A percentile compares a stretch with the other conserved stretches of the same genome.
These are phyloP conservation scores for Tholera decimalis DNA, from an alignment of 2,888 invertebrate species.

Conservation along the genomic window DNA sequence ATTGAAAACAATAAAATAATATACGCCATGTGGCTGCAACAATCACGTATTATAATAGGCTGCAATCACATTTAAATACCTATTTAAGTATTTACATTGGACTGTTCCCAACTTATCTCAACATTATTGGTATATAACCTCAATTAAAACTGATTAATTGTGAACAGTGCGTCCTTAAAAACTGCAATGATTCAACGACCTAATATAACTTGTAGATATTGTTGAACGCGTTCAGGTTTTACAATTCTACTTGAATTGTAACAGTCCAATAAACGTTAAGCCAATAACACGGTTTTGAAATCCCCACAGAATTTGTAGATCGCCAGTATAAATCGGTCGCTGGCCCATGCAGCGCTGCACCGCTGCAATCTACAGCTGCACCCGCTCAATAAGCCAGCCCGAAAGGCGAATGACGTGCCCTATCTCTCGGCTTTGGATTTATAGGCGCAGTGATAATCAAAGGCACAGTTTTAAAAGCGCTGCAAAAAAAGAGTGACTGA, in stretches of 20 bases:
- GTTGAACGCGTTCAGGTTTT: conserved; percentile 3
- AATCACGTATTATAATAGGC: too few species aligned
- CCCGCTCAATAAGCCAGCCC: conserved; percentile 65
- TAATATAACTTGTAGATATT: conserved; percentile 7
- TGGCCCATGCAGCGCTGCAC: conserved; percentile 52
- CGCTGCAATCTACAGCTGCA: conserved; percentile 59
- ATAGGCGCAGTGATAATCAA: conserved; percentile 59
- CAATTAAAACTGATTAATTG: too few species aligned
- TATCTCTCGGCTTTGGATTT: conserved; percentile 65
- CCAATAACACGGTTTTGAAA: conserved; percentile 58
- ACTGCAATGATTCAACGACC: background rate
- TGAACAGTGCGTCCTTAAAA: too few species aligned
- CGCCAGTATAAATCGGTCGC: conserved; percentile 59
- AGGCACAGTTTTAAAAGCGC: conserved; percentile 50
- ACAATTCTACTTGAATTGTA: conserved; percentile 47
- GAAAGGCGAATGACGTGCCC: conserved; percentile 66
- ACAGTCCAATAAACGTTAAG: conserved; percentile 51
- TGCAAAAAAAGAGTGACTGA: conserved; percentile 39
- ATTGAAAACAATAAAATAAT: too few species aligned
- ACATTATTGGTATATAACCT: too few species aligned
- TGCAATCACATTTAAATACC: too few species aligned
- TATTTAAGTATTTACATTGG: too few species aligned
- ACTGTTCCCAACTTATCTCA: too few species aligned
- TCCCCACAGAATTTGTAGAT: conserved; percentile 63
- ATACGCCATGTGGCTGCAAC: too few species aligned